Evolutionary conservation across 2,113 vertebrate species (phyloP).

Genomic region (Tetrax tetrax): DNA sequence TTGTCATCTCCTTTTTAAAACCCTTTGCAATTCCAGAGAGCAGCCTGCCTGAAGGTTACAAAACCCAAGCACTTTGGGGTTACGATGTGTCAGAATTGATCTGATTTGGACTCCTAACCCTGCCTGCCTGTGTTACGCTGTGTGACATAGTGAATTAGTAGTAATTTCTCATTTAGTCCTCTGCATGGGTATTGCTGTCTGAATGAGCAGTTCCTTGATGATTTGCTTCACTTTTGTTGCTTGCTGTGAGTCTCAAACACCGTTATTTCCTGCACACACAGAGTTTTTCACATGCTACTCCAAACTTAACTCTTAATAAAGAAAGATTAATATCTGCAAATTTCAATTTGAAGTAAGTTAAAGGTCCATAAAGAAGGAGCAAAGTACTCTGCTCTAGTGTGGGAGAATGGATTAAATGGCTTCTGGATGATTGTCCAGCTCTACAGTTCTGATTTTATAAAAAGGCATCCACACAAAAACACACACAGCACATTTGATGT

Average conservation of each 20-base stretch:
- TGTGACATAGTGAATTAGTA: not conserved
- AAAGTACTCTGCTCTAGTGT: not conserved
- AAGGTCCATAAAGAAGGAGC: not conserved
- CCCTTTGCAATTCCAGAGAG: not conserved
- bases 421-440: not conserved
- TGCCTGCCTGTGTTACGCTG: not conserved
- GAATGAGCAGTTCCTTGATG: not conserved
- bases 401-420: not conserved
- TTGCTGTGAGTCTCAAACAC: not conserved
- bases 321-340: not conserved
- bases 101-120: not conserved
- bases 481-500: fast-evolving
- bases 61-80: not conserved
- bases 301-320: not conserved
- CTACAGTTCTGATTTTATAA: not conserved
- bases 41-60: not conserved
- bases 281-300: not conserved
- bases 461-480: not conserved
- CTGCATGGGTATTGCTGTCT: not conserved
- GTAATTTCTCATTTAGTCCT: not conserved
- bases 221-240: not conserved
- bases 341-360: not conserved
- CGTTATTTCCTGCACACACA: not conserved
- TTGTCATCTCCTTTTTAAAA: not conserved
- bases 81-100: not conserved